Evolutionary conservation across 2,113 vertebrate genomes (phyloP), one percentile per base, ranked within the genome.

Genomic region (Megalops atlanticus): DNA sequence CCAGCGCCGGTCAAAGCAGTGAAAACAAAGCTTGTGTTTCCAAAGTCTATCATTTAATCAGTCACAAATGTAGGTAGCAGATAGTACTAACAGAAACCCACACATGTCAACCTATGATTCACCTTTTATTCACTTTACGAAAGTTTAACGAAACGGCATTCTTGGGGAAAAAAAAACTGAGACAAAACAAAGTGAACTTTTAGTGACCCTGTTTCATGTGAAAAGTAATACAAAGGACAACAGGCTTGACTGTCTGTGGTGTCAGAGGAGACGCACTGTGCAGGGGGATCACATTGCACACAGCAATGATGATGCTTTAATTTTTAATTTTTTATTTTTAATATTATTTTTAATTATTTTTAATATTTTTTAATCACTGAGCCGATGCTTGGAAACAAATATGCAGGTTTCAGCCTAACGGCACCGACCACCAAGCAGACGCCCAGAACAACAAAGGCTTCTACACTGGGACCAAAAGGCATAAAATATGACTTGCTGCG

Each of bases 21-120:
- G 69, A 90, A 92, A 92, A 91, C 90, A 91, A 91, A 87, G 81
- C 81, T 78, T 74, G 80, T 87, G 89, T 89, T 92, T 88, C 88
- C 43, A 33, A 80, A 81, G 77, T 85, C 86, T 85, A 85, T 85
- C 41, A 86, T 82, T 84, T 92, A 92, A 93, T 92, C 83, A 85
- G 86, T 91, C 87, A 86, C 90, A 94, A 88, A 91, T 90, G 91
- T 91, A 83, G 79, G 12, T 39, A 24, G 18, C 33, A 52, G n/a
- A 35, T 15, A 10, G 47, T 15, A 21, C 5, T 7, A 45, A 76
- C 14, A 76, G 43, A 58, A 24, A 24, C 49, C 21, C 5, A 38
- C 14, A 27, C 10, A 5, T 15, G 45, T 8, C 45, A 16, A 71
- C 7, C 1, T 33, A 33, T 1, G 33, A 38, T 76, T 2, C 14